These are phyloP conservation scores for Lethenteron reissneri DNA, from an alignment of 2,113 vertebrate genomes.

Conservation along the genomic window DNA sequence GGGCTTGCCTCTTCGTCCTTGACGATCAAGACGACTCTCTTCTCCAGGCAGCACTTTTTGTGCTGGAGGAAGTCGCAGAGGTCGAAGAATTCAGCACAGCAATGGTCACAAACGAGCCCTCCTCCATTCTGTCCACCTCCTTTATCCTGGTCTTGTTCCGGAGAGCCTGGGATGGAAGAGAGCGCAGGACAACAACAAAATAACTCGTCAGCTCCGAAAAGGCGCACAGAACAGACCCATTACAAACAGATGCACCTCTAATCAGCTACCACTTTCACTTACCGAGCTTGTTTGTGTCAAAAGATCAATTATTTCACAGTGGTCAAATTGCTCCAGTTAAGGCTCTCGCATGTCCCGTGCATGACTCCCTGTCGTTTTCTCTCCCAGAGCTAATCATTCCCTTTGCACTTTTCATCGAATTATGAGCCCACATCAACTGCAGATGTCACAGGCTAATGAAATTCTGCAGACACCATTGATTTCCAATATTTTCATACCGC, in stretches of 20 bases:
- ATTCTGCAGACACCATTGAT: constrained; percentile 98
- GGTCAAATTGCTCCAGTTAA: constrained; percentile 75
- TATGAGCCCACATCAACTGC: constrained; percentile 97
- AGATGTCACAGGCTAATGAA: constrained; percentile 96
- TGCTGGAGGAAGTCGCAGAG: constrained; percentile 86
- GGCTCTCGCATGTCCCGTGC: constrained; percentile 38
- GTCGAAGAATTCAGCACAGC: constrained; percentile 94
- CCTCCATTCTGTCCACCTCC: constrained; percentile 55
- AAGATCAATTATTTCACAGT: constrained; percentile 70
- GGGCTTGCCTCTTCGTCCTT: constrained; percentile 52
- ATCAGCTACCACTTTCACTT: constrained; percentile 1
- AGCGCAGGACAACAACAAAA: not conserved
- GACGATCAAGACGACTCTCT: constrained; percentile 74
- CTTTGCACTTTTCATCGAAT: constrained; percentile 97
- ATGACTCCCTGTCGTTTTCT: constrained; percentile 41
- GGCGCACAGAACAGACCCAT: not conserved
- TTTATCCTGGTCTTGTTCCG: constrained; percentile 2
- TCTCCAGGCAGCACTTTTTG: constrained; percentile 70
- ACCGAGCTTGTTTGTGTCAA: constrained; percentile 3
- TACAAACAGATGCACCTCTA: not conserved
- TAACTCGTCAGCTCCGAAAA: too few relatives aligned
- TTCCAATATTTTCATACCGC: constrained; percentile 98
- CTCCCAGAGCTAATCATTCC: constrained; percentile 87
- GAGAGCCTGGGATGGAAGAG: not conserved
- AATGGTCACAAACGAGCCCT: constrained; percentile 70